Base-by-base conservation (phyloP, 30 jellyfish, hydroid and myxozoan genomes). In the Hydra vulgaris region DNA sequence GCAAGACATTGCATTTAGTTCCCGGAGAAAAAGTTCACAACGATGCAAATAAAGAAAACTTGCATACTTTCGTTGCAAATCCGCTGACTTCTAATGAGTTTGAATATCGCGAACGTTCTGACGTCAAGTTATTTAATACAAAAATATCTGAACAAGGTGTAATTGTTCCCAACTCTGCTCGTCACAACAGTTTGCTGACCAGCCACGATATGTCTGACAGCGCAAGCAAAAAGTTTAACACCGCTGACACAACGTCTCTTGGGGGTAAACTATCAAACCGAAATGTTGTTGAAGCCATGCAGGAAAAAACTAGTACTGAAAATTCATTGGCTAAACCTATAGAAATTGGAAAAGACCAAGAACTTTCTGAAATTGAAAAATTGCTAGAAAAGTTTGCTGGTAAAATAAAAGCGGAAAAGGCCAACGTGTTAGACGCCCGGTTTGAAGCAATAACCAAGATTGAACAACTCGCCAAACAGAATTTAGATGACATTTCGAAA, bases 401-500 rank as follows among this genome's bases (percentile, higher is more conserved):
- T 12, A 40, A 40, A 40, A 40, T 40, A 40, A 40, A 40, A 12
- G 61, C 61, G 12, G 61, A 40, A 40, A 40, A 40, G 12, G 61
- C 61, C 5, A 40, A 40, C 12, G 61, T 40, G 5, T 40, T 75
- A 0, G 67, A 75, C 83, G 71, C 56, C n/a, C 54, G 56, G 24
- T 15, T 26, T 75, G 83, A 75, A 24, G 83, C 54, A 0, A 75
- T 75, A 25, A 53, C 56, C 0, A 75, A 53, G 16, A 75, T 75
- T 75, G 83, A 75, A 75, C 21, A 75, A 75, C 54, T 25, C 26
- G 26, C 56, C 12, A 75, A 75, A 54, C 26, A 75, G 21, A 75
- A 75, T 25, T 75, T 75, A 0, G 71, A 23, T 5, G 83, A 67
- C 1, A 25, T 75, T 26, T 25, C 52, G 23, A 75, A 75, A 25